Evolutionary conservation across 2,113 vertebrate species (phyloP), one percentile per base, ranked within the genome.

Genomic region (Gymnogyps californianus): DNA sequence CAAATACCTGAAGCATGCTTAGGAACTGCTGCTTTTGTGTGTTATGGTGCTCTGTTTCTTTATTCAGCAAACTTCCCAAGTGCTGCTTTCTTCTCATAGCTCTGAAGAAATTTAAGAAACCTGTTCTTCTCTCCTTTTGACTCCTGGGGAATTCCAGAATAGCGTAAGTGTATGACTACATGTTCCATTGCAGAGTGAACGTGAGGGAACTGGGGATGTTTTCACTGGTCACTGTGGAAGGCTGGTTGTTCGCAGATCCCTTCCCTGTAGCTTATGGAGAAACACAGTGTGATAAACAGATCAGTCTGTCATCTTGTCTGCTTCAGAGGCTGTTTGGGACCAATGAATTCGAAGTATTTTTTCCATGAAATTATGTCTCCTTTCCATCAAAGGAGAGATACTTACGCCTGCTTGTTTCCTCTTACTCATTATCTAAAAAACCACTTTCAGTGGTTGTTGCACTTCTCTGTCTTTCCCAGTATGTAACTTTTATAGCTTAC

Each of bases 131-230:
- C 16, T 59, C 9, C 11, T 79, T 71, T 66, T 32, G 51, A 42
- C 29, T 66, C 31, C 36, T 32, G 26, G 28, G 46, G 46, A 64
- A 51, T 38, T n/a, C 31, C 16, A 46, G 28, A 71, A 15, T 14
- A 83, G 24, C 3, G 0, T 29, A 20, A 49, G 22, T 28, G 2
- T 57, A 14, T 12, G 26, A 4, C 15, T 62, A 0, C 1, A 0
- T 13, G 31, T 62, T 79, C 46, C 20, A 19, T 38, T 67, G 11
- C 0, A 0, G 14, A 24, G 12, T 83, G 14, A 67, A 9, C 0
- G 0, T 59, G 40, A 67, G 49, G 36, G 32, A 54, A 26, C 32
- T 36, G 49, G 44, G 51, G 10, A 16, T 76, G 13, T 71, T 83
- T 83, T 55, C 18, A 24, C n/a, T 40, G 44, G 36, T 44, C 11